A percentile compares a stretch with the other conserved stretches of the same genome.
phyloP scores from a whole-genome alignment of 2,888 invertebrate species.

The Xanthia icteritia region DNA sequence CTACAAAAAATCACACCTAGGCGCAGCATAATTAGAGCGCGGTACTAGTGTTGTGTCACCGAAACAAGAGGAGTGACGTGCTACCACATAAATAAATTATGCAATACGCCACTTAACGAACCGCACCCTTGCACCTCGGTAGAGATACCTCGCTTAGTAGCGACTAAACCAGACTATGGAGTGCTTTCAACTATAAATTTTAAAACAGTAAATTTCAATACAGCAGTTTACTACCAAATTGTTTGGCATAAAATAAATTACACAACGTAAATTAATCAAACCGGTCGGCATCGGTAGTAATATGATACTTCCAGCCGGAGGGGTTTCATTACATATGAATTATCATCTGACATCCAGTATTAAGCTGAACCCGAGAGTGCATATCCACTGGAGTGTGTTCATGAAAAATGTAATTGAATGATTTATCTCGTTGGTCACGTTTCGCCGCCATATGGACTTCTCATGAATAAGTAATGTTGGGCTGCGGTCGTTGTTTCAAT shows the following conservation, averaged over 20 bases:
- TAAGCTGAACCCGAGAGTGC: constrained; percentile 65
- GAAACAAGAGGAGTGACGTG: constrained; percentile 84
- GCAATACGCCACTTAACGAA: constrained; percentile 84
- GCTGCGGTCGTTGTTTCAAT: constrained; percentile 90
- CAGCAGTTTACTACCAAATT: constrained; percentile 24
- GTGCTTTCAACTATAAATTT: not conserved
- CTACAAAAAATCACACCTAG: constrained; percentile 17
- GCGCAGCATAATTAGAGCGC: constrained; percentile 64
- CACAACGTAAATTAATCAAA: constrained; percentile 64
- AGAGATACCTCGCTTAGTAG: constrained; percentile 37
- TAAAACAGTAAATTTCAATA: constrained; percentile 3
- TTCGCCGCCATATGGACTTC: constrained; percentile 88
- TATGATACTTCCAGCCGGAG: constrained; percentile 59
- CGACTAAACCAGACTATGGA: constrained; percentile 9
- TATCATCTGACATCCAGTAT: constrained; percentile 67
- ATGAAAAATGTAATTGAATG: constrained; percentile 89
- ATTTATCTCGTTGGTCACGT: constrained; percentile 89
- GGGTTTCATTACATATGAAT: constrained; percentile 65
- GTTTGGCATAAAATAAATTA: constrained; percentile 34
- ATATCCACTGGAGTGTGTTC: constrained; percentile 74
- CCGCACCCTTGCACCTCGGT: constrained; percentile 69
- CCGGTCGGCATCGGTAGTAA: constrained; percentile 54
- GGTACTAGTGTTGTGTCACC: constrained; percentile 73
- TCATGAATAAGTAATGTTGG: constrained; percentile 90
- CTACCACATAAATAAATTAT: constrained; percentile 88